Evolutionary conservation across 2,888 invertebrate species (phyloP), one percentile per base, ranked within the genome.

Genomic region (Spodoptera exigua): DNA sequence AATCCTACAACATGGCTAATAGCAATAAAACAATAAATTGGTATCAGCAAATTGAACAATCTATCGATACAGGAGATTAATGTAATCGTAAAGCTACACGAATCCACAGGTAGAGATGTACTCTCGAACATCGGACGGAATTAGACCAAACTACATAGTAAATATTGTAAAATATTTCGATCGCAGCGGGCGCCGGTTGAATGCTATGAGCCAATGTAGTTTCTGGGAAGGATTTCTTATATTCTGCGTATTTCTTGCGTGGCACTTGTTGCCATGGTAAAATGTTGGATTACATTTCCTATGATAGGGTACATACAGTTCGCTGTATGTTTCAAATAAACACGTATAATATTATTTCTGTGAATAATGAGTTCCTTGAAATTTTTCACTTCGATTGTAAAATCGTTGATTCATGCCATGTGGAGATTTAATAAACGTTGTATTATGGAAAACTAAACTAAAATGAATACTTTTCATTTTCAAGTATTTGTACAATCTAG

Each of bases 201-300:
- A 11, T 21, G 3, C 11, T 17, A 21, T 11, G 11, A n/a, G n/a
- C 13, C 44, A 12, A 62, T 62, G 13, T 48, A n/a, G 18, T 16
- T 52, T 52, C 41, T 32, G 16, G 10, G 32, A 62, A 46, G 13
- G 11, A 16, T 61, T 48, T 39, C 13, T 14, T 43, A 37, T 37
- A 51, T 27, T 17, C 21, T 7, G 3, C 2, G 16, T 35, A 10
- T n/a, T 47, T 45, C 14, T 55, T 16, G 16, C 16, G 14, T 44
- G 45, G 4, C 14, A 14, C 10, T 11, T 11, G 11, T 44, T n/a
- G 11, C 18, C 0, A 45, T 21, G 17, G 14, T 32, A 35, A 17
- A 40, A 56, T 27, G 5, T 17, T n/a, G n/a, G n/a, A n/a, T n/a
- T 12, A 17, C 12, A 12, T 4, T 12, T 16, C 11, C 11, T 16